phyloP scores from a whole-genome alignment of 2,888 invertebrate genomes.

The Onthophagus sagittarius region DNA sequence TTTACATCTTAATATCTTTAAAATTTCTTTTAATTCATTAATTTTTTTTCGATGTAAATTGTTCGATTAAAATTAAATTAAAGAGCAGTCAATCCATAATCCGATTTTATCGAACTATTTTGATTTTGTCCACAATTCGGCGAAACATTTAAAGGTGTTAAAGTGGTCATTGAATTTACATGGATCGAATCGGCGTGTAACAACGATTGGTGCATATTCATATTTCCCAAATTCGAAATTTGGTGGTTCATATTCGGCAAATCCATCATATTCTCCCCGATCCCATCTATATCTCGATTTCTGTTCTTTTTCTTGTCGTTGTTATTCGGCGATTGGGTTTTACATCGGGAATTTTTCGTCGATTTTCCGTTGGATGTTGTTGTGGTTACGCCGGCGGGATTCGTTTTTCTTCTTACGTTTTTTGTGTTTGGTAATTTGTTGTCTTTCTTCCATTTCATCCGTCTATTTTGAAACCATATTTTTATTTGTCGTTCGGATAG shows the following conservation, averaged over 20 bases:
- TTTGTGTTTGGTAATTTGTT: constrained; percentile 85
- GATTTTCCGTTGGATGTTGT: constrained; percentile 39
- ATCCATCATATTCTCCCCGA: constrained; percentile 52
- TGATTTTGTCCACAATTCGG: constrained; percentile 56
- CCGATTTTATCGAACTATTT: constrained; percentile 70
- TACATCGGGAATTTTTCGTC: constrained; percentile 46
- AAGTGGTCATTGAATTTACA: constrained; percentile 52
- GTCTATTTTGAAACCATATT: constrained; percentile 83
- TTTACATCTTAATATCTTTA: not conserved
- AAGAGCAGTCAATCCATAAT: constrained; percentile 81
- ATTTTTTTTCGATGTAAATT: no score
- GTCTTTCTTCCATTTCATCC: constrained; percentile 86
- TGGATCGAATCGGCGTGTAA: constrained; percentile 49
- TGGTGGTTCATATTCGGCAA: constrained; percentile 39
- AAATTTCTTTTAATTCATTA: not conserved
- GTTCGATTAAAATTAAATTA: constrained; percentile 50
- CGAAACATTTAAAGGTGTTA: constrained; percentile 55
- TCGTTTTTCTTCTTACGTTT: constrained; percentile 71
- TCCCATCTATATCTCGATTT: constrained; percentile 52
- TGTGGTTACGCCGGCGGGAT: constrained; percentile 67
- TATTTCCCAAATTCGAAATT: constrained; percentile 31
- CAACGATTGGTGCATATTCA: constrained; percentile 41
- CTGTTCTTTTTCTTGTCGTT: constrained; percentile 65
- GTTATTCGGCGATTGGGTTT: constrained; percentile 50
- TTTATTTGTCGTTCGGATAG: constrained; percentile 88